phyloP scores from a whole-genome alignment of 2,113 vertebrate species.

The Chrysochloris asiatica region DNA sequence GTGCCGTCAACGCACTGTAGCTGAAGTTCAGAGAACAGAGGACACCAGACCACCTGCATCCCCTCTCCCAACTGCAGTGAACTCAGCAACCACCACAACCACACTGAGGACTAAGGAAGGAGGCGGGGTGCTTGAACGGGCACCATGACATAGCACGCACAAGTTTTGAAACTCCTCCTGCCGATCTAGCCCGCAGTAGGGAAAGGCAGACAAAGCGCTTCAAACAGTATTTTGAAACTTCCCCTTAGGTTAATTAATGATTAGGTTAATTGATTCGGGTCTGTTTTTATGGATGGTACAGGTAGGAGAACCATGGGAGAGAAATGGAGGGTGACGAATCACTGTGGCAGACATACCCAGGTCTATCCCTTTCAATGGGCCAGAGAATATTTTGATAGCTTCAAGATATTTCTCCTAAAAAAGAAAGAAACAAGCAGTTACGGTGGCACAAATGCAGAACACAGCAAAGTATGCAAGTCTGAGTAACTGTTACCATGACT shows the following conservation, averaged over 20 bases:
- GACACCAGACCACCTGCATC: not conserved
- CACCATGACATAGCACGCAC: not conserved
- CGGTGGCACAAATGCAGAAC: not conserved
- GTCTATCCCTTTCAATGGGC: conserved; percentile 85
- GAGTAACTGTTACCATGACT: too few relatives aligned
- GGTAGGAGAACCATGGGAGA: not conserved
- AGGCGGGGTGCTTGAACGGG: not conserved
- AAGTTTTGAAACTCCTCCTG: not conserved
- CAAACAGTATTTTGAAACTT: not conserved
- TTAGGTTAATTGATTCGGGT: not conserved
- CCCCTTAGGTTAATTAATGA: not conserved
- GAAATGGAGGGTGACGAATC: not conserved
- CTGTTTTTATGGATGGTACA: not conserved
- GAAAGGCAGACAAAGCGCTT: not conserved
- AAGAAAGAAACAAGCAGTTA: not conserved
- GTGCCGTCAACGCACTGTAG: fast-evolving
- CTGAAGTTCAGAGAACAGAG: not conserved
- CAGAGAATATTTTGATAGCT: conserved; percentile 85
- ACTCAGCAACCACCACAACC: not conserved
- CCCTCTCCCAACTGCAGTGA: not conserved
- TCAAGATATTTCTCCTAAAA: conserved; percentile 84
- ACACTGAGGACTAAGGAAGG: too few relatives aligned
- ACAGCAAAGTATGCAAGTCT: not conserved
- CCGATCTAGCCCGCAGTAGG: not conserved
- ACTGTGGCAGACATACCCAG: conserved; percentile 78